A percentile compares a stretch with the other conserved stretches of the same genome.
These are phyloP conservation scores for Noctilio leporinus DNA, from an alignment of 2,113 vertebrate genomes.

Conservation along the genomic window DNA sequence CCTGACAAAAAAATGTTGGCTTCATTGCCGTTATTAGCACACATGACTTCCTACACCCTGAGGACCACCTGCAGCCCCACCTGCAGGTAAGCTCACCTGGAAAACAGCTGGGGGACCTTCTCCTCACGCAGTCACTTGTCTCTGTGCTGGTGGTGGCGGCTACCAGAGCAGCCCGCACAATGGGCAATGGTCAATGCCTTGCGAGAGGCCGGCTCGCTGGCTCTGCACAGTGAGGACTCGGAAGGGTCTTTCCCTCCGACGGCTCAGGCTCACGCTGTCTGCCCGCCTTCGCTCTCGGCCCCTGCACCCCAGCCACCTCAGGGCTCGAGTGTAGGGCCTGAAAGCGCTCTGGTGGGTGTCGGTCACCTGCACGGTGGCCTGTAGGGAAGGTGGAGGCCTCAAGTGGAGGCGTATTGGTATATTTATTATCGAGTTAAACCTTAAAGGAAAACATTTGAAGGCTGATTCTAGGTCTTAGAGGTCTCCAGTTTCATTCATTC, in stretches of 20 bases:
- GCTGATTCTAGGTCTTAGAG: background rate
- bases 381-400: background rate
- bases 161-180: background rate
- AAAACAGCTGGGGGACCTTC: background rate
- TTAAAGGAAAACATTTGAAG: background rate
- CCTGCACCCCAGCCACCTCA: background rate
- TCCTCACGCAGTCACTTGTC: background rate
- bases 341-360: background rate
- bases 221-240: background rate
- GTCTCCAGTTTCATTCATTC: background rate
- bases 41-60: background rate
- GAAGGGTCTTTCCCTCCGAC: background rate
- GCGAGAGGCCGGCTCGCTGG: background rate
- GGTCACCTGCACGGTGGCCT: background rate
- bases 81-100: background rate
- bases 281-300: background rate
- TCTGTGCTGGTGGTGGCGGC: background rate
- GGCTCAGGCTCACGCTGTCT: background rate
- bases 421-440: background rate
- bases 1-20: background rate
- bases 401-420: background rate
- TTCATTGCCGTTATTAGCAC: conserved; percentile 11
- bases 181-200: background rate
- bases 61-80: background rate
- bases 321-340: background rate